A percentile compares a stretch with the other conserved stretches of the same genome.
Conservation (phyloP, 1,140 invertebrate genomes). For the Musca domestica region DNA sequence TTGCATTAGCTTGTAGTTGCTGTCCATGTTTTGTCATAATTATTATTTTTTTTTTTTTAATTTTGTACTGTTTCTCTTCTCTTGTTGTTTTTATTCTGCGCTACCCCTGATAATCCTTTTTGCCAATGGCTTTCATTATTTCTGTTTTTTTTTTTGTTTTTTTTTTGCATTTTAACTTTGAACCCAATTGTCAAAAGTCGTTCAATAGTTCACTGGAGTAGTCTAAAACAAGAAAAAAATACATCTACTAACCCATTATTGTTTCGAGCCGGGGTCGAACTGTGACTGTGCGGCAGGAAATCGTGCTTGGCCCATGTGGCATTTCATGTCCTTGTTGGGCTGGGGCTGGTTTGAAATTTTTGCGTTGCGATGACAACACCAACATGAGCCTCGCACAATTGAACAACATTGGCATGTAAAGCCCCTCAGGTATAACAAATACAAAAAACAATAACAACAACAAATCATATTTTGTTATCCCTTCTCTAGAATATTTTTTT, state of each 20-base stretch:
- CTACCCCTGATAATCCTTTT: no score
- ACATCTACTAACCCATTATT: slow-evolving; percentile 17
- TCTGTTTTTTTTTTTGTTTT: no score
- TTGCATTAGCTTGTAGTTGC: no score
- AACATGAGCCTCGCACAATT: not conserved
- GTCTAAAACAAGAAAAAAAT: slow-evolving; percentile 5
- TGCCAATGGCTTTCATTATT: no score
- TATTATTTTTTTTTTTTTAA: not conserved
- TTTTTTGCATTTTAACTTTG: not conserved
- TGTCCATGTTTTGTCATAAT: not conserved
- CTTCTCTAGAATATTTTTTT: no score
- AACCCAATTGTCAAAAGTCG: not conserved
- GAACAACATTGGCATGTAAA: no score
- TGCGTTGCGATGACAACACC: slow-evolving; percentile 12
- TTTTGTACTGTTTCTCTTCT: not conserved
- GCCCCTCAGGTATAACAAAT: no score
- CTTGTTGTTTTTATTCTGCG: not conserved
- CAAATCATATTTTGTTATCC: no score
- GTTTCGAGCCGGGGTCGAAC: not conserved
- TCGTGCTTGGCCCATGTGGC: no score
- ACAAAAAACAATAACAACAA: no score
- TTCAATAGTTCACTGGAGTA: slow-evolving; percentile 13
- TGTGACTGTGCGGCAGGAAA: no score
- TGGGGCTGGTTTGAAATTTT: not conserved
- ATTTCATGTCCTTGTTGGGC: not conserved